Conservation (phyloP, 2,113 vertebrate species). For the Petromus typicus region DNA sequence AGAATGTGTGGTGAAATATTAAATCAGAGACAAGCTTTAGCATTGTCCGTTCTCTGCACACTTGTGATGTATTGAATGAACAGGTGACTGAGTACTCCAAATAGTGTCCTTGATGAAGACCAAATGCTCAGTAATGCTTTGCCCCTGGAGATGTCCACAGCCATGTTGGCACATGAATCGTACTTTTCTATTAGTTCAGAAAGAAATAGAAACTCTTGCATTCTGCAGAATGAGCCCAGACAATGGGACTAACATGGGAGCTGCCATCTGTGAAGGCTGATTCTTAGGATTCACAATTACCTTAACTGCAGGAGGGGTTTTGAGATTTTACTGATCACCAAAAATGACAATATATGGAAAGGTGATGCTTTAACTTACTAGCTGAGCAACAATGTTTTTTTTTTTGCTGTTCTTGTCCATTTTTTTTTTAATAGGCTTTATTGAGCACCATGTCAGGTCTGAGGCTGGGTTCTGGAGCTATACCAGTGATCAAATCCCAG, state of each 20-base stretch:
- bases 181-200: not conserved
- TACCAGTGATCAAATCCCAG: not conserved
- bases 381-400: not conserved
- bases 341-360: not conserved
- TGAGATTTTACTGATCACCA: not conserved
- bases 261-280: not conserved
- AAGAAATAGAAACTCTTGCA: not conserved
- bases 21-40: not conserved
- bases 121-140: not conserved
- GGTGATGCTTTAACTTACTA: not conserved
- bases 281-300: not conserved
- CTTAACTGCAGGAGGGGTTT: not conserved
- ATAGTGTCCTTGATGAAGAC: not conserved
- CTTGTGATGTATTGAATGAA: not conserved
- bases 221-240: not conserved
- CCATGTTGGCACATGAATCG: not conserved
- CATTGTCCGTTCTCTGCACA: not conserved
- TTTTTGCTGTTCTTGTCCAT: not conserved
- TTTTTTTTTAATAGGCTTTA: not conserved
- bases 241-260: fast-evolving
- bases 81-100: not conserved
- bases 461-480: not conserved
- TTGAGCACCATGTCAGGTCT: not conserved
- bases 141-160: not conserved
- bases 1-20: not conserved